These are phyloP conservation scores for Cryptocephalus primarius DNA, from an alignment of 2,888 invertebrate species.

Conservation along the genomic window DNA sequence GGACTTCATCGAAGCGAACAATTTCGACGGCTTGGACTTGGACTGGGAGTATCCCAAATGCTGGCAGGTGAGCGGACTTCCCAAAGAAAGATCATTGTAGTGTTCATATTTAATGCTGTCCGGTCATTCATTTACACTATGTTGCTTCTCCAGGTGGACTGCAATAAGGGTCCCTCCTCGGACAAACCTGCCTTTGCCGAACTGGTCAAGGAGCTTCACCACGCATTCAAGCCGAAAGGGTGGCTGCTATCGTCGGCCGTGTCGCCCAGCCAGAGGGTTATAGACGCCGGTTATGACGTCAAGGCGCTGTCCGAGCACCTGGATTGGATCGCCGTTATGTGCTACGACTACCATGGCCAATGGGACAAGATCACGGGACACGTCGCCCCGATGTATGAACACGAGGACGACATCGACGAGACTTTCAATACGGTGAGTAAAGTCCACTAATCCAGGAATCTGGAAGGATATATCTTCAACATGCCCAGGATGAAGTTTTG, in stretches of 20 bases:
- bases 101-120: background rate
- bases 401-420: slow-evolving; percentile 60
- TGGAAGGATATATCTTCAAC: no score
- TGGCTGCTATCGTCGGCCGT: slow-evolving; percentile 73
- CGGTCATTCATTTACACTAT: background rate
- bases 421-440: slow-evolving; percentile 64
- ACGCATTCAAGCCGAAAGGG: slow-evolving; percentile 59
- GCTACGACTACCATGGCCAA: slow-evolving; percentile 84
- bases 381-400: slow-evolving; percentile 74
- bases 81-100: no score
- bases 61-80: slow-evolving; percentile 54
- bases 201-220: slow-evolving; percentile 63
- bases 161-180: slow-evolving; percentile 67
- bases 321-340: slow-evolving; percentile 87
- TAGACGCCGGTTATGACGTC: slow-evolving; percentile 78
- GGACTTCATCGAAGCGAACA: slow-evolving; percentile 66
- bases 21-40: slow-evolving; percentile 83
- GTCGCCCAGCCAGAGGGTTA: slow-evolving; percentile 72
- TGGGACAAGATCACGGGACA: slow-evolving; percentile 89
- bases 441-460: slow-evolving; percentile 4
- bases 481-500: no score
- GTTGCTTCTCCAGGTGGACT: slow-evolving; percentile 51
- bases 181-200: slow-evolving; percentile 71
- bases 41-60: slow-evolving; percentile 94
- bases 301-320: slow-evolving; percentile 58